Evolutionary conservation across 2,888 invertebrate genomes (phyloP), one percentile per base, ranked within the genome.

Genomic region (Scaeva pyrastri): DNA sequence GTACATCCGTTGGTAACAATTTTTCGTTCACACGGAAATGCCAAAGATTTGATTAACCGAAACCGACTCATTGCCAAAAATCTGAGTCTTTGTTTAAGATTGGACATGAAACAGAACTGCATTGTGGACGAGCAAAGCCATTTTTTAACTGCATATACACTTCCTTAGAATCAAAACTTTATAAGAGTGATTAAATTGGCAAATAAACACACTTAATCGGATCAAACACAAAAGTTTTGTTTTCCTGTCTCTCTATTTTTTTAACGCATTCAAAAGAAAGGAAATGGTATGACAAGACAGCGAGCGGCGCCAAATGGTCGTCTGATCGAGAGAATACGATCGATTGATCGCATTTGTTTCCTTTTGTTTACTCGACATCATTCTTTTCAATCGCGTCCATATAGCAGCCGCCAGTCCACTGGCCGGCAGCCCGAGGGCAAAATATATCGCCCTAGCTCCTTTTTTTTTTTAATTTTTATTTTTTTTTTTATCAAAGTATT

Each of bases 261-360:
- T 12, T 12, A 8, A 2, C 43, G n/a, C 56, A 64, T 14, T 76
- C 52, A 48, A 82, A 50, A 36, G n/a, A 62, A 48, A 50, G 43
- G n/a, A 62, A 48, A 73, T 76, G 60, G 71, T 79, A 66, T 73
- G 10, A 4, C 43, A 48, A 56, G n/a, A n/a, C n/a, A 79, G 79
- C 73, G 79, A 50, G 41, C 75, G 85, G 85, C 85, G 85, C 85
- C 85, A 86, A 86, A 77, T 77, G 73, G 81, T 64, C 73, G 85
- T 74, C 85, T 76, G 81, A 64, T 77, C 62, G 55, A 81, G 64
- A 77, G 73, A 81, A 81, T 73, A 45, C 81, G 73, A 86, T 86
- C 81, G 62, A 86, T 86, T 71, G 82, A 82, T 82, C 58, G 73
- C 70, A 77, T 73, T 86, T 77, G 71, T 74, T 74, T 39, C 41